Evolutionary conservation across 2,888 invertebrate genomes (phyloP).

Genomic region (Acleris laterana): DNA sequence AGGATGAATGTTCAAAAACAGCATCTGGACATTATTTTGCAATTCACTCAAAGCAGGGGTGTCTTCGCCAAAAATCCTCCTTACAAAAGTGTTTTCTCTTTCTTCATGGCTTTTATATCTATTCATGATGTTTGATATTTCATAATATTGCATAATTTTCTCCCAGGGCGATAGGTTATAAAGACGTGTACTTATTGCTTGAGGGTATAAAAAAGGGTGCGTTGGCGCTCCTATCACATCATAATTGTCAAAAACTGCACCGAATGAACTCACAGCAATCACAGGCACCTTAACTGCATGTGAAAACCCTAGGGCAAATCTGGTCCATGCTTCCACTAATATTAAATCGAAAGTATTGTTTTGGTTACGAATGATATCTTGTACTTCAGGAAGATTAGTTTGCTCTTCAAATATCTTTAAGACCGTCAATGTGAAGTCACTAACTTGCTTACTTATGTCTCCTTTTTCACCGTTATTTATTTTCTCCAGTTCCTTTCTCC

Average conservation of each 20-base stretch:
- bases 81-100: constrained; percentile 40
- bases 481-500: constrained; percentile 17
- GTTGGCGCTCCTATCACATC: neutral
- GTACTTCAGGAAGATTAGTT: neutral
- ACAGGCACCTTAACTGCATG: neutral
- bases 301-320: neutral
- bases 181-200: neutral
- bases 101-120: constrained; percentile 24
- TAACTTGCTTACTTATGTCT: neutral
- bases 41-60: constrained; percentile 46
- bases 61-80: constrained; percentile 46
- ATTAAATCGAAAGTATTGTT: constrained; percentile 13
- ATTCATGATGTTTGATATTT: constrained; percentile 33
- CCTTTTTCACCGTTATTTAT: neutral
- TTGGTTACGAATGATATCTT: constrained; percentile 8
- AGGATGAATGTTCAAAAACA: constrained; percentile 67
- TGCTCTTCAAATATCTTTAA: constrained; percentile 1
- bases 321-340: neutral
- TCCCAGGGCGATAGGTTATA: constrained; percentile 40
- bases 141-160: constrained; percentile 47
- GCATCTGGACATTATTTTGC: constrained; percentile 54
- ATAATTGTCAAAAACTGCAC: neutral
- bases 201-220: neutral
- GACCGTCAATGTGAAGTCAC: neutral
- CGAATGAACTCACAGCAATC: neutral